Evolutionary conservation across 2,113 vertebrate genomes (phyloP).

Genomic region (Heptranchias perlo): DNA sequence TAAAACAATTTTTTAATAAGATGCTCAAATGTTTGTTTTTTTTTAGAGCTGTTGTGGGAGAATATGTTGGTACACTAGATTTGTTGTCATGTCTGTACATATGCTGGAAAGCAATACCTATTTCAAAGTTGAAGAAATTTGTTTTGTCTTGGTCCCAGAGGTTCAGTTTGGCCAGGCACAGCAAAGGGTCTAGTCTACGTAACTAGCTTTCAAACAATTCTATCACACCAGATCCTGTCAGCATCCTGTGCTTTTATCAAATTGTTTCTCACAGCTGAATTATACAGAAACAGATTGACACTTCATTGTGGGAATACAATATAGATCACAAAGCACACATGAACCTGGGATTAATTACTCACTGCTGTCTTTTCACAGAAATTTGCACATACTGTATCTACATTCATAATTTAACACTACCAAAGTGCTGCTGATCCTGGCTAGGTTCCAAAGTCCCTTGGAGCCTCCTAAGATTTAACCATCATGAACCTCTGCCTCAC

Average conservation of each 20-base stretch:
- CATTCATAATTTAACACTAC: not conserved
- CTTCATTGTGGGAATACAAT: conserved; percentile 18
- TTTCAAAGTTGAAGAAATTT: not conserved
- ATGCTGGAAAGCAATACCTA: not conserved
- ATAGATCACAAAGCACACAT: conserved; percentile 5
- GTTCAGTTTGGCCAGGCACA: not conserved
- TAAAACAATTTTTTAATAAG: not conserved
- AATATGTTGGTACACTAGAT: not conserved
- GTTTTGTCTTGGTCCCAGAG: not conserved
- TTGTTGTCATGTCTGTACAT: not conserved
- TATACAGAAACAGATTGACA: conserved; percentile 4
- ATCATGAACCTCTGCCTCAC: not conserved
- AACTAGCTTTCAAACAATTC: not conserved
- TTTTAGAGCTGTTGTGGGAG: not conserved
- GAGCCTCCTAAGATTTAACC: conserved; percentile 3
- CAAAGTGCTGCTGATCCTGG: not conserved
- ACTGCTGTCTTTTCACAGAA: conserved; percentile 15
- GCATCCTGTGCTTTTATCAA: conserved; percentile 20
- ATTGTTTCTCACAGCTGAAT: not conserved
- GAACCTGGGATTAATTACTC: conserved; percentile 26
- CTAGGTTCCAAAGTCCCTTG: not conserved
- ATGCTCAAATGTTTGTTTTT: not conserved
- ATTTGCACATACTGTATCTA: conserved; percentile 5
- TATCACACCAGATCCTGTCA: not conserved
- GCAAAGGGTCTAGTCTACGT: not conserved